phyloP scores from a whole-genome alignment of 2,888 invertebrate genomes.

The Phlogophora meticulosa region DNA sequence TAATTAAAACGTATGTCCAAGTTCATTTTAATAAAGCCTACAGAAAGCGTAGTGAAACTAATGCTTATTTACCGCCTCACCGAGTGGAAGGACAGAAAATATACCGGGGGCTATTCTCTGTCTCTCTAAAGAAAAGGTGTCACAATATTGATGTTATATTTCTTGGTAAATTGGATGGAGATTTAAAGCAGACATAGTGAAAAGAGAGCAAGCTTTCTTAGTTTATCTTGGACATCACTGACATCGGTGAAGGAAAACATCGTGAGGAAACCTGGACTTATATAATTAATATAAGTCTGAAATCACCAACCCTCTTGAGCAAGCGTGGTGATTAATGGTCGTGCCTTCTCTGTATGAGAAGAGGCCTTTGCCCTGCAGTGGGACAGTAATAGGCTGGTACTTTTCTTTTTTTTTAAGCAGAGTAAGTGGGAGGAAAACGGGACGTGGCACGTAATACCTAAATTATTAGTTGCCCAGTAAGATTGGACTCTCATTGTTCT shows the following conservation, averaged over 20 bases:
- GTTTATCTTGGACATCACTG: too few relatives aligned
- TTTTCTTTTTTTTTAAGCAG: conserved; percentile 1
- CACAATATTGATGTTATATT: conserved; percentile 14
- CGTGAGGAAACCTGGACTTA: too few relatives aligned
- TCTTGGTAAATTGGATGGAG: conserved; percentile 1
- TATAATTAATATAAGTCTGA: too few relatives aligned
- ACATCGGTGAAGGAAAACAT: too few relatives aligned
- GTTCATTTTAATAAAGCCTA: conserved; percentile 39
- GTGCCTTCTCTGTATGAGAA: too few relatives aligned
- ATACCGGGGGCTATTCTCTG: conserved; percentile 47
- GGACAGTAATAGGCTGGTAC: too few relatives aligned
- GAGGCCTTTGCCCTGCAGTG: too few relatives aligned
- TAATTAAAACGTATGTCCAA: conserved; percentile 35
- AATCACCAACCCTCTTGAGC: too few relatives aligned
- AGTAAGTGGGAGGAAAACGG: not conserved
- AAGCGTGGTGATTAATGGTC: too few relatives aligned
- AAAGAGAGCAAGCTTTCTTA: too few relatives aligned
- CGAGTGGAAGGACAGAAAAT: conserved; percentile 53
- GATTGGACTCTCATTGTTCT: not conserved
- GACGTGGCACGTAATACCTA: too few relatives aligned
- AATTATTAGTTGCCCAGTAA: not conserved
- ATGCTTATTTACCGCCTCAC: conserved; percentile 66
- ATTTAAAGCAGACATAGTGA: too few relatives aligned
- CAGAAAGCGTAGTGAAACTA: conserved; percentile 51
- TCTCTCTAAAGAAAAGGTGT: conserved; percentile 27